A percentile compares a stretch with the other conserved stretches of the same genome.
Evolutionary conservation across 2,113 vertebrate genomes (phyloP).

Genomic region (Glaucomys volans): DNA sequence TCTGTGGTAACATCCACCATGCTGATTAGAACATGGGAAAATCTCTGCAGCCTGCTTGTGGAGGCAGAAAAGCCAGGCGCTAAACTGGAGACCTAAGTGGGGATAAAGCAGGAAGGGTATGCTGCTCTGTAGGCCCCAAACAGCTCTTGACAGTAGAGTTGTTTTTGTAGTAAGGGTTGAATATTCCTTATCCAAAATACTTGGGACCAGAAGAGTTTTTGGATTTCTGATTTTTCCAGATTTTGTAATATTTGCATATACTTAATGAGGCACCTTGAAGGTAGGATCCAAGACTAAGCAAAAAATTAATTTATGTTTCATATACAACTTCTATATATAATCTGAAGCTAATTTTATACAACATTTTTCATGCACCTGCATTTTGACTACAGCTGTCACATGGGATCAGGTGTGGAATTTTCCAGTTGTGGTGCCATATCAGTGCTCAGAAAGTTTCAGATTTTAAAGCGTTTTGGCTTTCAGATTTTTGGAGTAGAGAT

Average conservation of each 20-base stretch:
- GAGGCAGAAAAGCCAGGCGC: neutral
- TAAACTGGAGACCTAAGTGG: neutral
- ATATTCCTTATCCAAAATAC: neutral
- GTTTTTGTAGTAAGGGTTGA: neutral
- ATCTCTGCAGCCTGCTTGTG: neutral
- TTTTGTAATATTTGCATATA: neutral
- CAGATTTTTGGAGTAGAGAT: neutral
- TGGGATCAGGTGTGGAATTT: neutral
- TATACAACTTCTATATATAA: neutral
- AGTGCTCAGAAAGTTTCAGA: neutral
- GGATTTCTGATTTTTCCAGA: neutral
- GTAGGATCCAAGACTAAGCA: neutral
- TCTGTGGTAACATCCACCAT: neutral
- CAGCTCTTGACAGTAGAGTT: neutral
- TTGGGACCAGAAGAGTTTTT: neutral
- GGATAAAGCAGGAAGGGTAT: neutral
- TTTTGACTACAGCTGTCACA: neutral
- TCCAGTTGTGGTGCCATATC: neutral
- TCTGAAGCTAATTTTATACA: neutral
- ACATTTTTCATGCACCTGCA: neutral
- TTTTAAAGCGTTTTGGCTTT: neutral
- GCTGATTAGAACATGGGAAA: neutral
- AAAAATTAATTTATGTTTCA: neutral
- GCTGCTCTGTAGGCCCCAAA: neutral
- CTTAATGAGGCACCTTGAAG: neutral